phyloP scores from a whole-genome alignment of 2,797 vertebrate genomes.

The Podarcis siculus region DNA sequence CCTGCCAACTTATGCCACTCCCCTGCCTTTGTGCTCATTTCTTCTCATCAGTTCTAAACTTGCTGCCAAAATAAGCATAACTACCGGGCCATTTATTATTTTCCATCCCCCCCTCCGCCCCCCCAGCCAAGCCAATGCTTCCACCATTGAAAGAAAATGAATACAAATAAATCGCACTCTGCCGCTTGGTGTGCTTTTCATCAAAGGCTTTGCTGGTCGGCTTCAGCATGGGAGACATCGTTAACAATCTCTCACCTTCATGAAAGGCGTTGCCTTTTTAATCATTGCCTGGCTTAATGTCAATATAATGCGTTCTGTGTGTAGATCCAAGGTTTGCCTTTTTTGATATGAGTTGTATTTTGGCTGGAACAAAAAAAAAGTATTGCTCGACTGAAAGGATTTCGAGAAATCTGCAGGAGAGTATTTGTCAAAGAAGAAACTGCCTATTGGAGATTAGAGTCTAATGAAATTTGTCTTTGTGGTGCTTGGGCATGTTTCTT shows the following conservation, averaged over 20 bases:
- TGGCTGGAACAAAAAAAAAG: conserved; percentile 47
- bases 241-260: conserved; percentile 66
- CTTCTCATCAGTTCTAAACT: not conserved
- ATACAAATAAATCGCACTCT: conserved; percentile 48
- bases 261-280: conserved; percentile 21
- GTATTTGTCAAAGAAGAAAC: conserved; percentile 44
- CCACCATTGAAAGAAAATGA: conserved; percentile 38
- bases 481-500: conserved; percentile 8
- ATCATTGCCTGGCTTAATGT: not conserved
- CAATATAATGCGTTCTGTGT: rapidly evolving
- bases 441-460: conserved; percentile 57
- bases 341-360: conserved; percentile 47
- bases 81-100: not conserved
- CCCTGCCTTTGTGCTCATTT: not conserved
- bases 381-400: conserved; percentile 49
- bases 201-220: conserved; percentile 56
- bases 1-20: not conserved
- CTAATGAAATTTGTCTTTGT: conserved; percentile 73
- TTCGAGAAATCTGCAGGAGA: conserved; percentile 48
- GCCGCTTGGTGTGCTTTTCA: conserved; percentile 55
- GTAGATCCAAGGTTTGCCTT: not conserved
- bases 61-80: conserved; percentile 37
- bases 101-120: not conserved
- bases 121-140: not conserved
- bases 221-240: conserved; percentile 31